These are phyloP conservation scores for Lingula anatina DNA, from an alignment of 2,888 invertebrate genomes.

Conservation along the genomic window DNA sequence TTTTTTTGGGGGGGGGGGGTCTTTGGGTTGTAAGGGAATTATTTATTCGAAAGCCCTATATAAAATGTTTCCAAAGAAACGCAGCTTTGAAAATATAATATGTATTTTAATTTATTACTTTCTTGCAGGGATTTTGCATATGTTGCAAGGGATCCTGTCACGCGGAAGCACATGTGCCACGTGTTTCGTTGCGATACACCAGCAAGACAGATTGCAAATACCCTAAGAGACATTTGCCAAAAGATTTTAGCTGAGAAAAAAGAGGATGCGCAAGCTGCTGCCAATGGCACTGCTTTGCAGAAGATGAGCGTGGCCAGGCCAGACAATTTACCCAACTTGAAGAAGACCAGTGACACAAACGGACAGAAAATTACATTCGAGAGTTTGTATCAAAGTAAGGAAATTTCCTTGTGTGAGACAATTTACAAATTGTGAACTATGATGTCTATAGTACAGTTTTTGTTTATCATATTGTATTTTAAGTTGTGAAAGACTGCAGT, in stretches of 20 bases:
- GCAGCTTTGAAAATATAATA: too few species aligned
- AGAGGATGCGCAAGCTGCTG: constrained; percentile 17
- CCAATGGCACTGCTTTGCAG: constrained; percentile 9
- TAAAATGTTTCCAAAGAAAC: too few species aligned
- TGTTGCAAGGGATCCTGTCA: constrained; percentile 76
- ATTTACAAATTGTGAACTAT: too few species aligned
- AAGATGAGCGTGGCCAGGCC: constrained; percentile 33
- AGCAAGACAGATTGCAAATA: constrained; percentile 91
- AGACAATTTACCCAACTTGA: constrained; percentile 46
- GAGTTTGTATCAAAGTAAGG: constrained; percentile 37
- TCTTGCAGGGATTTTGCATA: constrained; percentile 87
- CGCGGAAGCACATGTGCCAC: constrained; percentile 56
- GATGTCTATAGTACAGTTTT: too few species aligned
- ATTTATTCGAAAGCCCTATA: too few species aligned
- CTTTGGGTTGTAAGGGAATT: too few species aligned
- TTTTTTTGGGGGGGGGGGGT: too few species aligned
- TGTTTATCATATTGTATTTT: too few species aligned
- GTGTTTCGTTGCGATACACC: constrained; percentile 73
- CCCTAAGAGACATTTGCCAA: constrained; percentile 90
- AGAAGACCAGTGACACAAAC: constrained; percentile 26
- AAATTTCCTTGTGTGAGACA: too few species aligned
- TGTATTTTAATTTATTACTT: neutral
- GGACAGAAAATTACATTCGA: constrained; percentile 41
- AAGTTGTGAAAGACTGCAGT: too few species aligned
- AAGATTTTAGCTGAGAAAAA: constrained; percentile 87